A percentile compares a stretch with the other conserved stretches of the same genome.
phyloP scores from a whole-genome alignment of 2,113 vertebrate genomes.

The Scophthalmus maximus region DNA sequence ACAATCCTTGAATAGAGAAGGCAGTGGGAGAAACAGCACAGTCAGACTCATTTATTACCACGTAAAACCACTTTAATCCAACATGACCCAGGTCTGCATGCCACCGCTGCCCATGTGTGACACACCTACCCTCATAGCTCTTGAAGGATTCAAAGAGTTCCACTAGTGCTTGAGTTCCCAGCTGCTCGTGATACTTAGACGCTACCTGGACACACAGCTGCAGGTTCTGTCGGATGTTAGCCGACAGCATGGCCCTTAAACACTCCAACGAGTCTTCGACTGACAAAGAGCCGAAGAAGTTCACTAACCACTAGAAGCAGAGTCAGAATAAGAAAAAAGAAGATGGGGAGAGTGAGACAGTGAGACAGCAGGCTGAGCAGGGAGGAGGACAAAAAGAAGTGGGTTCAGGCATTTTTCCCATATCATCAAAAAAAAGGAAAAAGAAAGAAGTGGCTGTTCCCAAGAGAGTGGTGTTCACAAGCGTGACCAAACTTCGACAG shows the following conservation, averaged over 20 bases:
- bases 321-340: not conserved
- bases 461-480: not conserved
- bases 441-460: not conserved
- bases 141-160: constrained; percentile 96
- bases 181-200: constrained; percentile 93
- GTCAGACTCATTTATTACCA: constrained; percentile 4
- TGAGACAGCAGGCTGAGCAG: not conserved
- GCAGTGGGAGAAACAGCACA: constrained; percentile 15
- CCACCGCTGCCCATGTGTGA: not conserved
- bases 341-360: not conserved
- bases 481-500: not conserved
- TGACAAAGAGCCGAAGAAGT: constrained; percentile 91
- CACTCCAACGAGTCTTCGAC: constrained; percentile 94
- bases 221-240: constrained; percentile 93
- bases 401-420: constrained; percentile 9
- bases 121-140: constrained; percentile 91
- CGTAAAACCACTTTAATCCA: not conserved
- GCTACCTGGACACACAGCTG: constrained; percentile 93
- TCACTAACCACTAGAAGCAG: constrained; percentile 89
- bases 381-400: not conserved
- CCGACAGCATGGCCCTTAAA: constrained; percentile 89
- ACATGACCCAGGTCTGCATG: not conserved
- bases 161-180: constrained; percentile 89
- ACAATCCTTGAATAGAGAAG: constrained; percentile 84
- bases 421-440: constrained; percentile 2